Evolutionary conservation across 2,888 invertebrate species (phyloP).

Genomic region (Pristionchus exspectatus): DNA sequence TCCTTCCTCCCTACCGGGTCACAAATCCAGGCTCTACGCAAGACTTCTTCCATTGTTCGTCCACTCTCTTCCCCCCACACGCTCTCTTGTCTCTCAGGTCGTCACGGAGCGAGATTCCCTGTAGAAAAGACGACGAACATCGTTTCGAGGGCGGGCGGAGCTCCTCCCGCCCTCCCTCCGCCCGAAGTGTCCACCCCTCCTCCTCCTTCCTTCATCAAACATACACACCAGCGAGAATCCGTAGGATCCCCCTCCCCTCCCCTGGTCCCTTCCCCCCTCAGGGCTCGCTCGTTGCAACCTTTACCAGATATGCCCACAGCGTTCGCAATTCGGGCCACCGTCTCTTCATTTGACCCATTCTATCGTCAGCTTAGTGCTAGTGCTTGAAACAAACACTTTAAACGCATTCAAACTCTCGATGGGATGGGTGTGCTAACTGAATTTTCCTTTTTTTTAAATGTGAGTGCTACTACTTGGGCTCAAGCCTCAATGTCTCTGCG

Average conservation of each 20-base stretch:
- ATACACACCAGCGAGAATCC: neutral
- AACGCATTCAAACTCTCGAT: too few species aligned
- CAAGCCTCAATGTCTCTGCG: neutral
- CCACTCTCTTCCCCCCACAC: neutral
- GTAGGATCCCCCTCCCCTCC: neutral
- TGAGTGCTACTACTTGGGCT: neutral
- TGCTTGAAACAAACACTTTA: too few species aligned
- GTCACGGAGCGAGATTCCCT: neutral
- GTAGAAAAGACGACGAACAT: neutral
- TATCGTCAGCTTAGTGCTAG: too few species aligned
- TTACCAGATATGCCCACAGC: neutral
- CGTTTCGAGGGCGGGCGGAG: slow-evolving; percentile 15
- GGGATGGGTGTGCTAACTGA: too few species aligned
- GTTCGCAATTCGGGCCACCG: neutral
- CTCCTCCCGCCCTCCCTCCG: neutral
- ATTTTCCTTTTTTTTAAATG: too few species aligned
- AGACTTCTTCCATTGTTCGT: neutral
- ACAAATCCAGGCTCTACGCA: neutral
- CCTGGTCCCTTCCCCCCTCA: neutral
- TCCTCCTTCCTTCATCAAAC: neutral
- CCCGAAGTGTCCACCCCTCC: neutral
- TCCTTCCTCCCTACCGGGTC: neutral
- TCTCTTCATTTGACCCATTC: neutral
- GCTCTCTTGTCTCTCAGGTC: neutral
- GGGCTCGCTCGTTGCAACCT: slow-evolving; percentile 5